These are phyloP conservation scores for Stenolophus ochropezus DNA, from an alignment of 2,888 invertebrate species.

Conservation along the genomic window DNA sequence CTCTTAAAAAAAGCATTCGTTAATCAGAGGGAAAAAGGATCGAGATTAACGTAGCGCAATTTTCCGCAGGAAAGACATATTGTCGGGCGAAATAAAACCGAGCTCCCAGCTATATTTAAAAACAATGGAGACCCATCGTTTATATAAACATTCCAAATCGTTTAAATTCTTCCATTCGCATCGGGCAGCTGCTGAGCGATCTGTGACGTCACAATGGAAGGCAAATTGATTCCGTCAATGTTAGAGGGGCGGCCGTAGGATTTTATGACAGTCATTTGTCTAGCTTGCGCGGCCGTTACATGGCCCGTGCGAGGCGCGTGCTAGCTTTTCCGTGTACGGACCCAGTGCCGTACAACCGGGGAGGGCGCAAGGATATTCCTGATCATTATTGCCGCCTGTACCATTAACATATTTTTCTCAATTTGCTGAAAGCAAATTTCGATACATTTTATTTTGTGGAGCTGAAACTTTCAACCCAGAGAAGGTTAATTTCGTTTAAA, in stretches of 20 bases:
- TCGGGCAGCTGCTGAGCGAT: conserved; percentile 42
- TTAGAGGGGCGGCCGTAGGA: conserved; percentile 57
- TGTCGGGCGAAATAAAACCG: neutral
- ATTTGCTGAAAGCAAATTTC: conserved; percentile 40
- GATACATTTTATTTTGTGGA: conserved; percentile 28
- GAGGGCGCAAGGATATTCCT: neutral
- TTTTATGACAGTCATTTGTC: conserved; percentile 63
- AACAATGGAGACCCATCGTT: conserved; percentile 23
- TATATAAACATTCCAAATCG: conserved; percentile 25
- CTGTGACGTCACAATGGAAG: conserved; percentile 44
- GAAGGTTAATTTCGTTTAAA: neutral
- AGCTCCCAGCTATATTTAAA: neutral
- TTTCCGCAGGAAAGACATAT: neutral
- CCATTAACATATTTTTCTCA: conserved; percentile 39
- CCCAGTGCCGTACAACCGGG: conserved; percentile 18
- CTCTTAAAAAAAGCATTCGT: neutral
- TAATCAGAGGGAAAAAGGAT: neutral
- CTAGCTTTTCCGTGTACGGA: conserved; percentile 30
- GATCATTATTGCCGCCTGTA: conserved; percentile 20
- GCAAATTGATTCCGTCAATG: conserved; percentile 62
- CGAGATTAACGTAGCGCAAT: neutral
- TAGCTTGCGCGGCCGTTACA: conserved; percentile 47
- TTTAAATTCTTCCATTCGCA: conserved; percentile 43
- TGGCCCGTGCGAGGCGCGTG: conserved; percentile 16
- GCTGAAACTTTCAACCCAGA: neutral